phyloP scores from a whole-genome alignment of 2,888 invertebrate genomes.

The Cheilosia soror region DNA sequence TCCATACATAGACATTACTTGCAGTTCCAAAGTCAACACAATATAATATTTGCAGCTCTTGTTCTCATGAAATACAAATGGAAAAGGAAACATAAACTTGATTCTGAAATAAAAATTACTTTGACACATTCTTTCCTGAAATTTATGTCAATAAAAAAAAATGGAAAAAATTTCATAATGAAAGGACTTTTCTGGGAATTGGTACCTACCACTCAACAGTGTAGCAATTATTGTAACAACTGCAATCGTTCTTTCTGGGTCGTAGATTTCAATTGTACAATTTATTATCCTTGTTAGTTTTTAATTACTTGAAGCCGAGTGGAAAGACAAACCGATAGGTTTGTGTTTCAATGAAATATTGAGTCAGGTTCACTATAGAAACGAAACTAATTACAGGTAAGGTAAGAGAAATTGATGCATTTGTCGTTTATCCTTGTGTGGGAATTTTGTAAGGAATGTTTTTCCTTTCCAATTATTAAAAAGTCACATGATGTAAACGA shows the following conservation, averaged over 20 bases:
- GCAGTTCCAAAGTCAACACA: slow-evolving; percentile 10
- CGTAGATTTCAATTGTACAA: slow-evolving; percentile 48
- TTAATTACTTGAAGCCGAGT: slow-evolving; percentile 31
- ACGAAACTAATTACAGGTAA: not conserved
- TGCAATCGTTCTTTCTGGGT: not conserved
- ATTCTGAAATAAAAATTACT: slow-evolving; percentile 15
- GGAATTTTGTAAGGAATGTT: too few relatives aligned
- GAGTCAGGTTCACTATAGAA: not conserved
- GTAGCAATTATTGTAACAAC: slow-evolving; percentile 1
- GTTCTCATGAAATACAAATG: not conserved
- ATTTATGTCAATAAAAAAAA: not conserved
- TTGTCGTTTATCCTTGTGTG: too few relatives aligned
- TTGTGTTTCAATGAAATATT: not conserved
- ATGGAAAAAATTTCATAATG: slow-evolving; percentile 9
- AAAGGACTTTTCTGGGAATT: slow-evolving; percentile 2
- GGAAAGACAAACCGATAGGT: slow-evolving; percentile 31
- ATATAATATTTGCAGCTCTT: not conserved
- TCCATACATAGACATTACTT: not conserved
- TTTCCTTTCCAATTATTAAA: too few relatives aligned
- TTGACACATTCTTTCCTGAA: slow-evolving; percentile 12
- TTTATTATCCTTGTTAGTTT: slow-evolving; percentile 56
- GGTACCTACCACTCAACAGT: not conserved
- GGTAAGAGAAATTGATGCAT: not conserved
- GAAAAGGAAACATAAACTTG: not conserved
- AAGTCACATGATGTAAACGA: too few relatives aligned